Conservation (phyloP, 2,113 vertebrate genomes). For the Notothenia coriiceps region DNA sequence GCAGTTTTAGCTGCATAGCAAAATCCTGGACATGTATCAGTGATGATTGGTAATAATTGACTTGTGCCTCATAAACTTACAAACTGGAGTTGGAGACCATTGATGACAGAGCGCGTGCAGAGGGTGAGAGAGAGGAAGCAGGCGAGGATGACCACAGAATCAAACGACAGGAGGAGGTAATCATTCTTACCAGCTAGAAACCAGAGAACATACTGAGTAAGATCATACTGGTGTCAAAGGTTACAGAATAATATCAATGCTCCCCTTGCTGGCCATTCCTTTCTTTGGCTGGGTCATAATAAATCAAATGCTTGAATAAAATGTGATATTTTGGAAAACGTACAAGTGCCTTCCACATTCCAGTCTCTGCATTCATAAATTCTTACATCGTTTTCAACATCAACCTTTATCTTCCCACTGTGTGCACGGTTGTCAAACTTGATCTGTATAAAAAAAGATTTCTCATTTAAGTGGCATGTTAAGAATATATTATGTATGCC, state of each 20-base stretch:
- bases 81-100: slow-evolving; percentile 89
- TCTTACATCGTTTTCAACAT: slow-evolving; percentile 87
- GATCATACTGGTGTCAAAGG: not conserved
- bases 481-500: not conserved
- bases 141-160: slow-evolving; percentile 89
- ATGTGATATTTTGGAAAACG: slow-evolving; percentile 62
- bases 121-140: slow-evolving; percentile 91
- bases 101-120: slow-evolving; percentile 89
- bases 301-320: not conserved
- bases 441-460: slow-evolving; percentile 83
- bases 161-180: slow-evolving; percentile 89
- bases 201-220: not conserved
- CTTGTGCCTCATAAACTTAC: slow-evolving; percentile 79
- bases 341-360: slow-evolving; percentile 91
- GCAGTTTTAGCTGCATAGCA: not conserved
- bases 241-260: not conserved
- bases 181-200: slow-evolving; percentile 89
- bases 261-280: slow-evolving; percentile 26
- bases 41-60: not conserved
- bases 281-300: not conserved
- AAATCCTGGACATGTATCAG: not conserved
- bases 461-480: not conserved
- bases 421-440: slow-evolving; percentile 93
- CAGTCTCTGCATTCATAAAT: slow-evolving; percentile 94
- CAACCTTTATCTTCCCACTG: slow-evolving; percentile 92